Percentiles rank a stretch among this genome's conserved stretches.
These are phyloP conservation scores for Neomorphus geoffroyi DNA, from an alignment of 2,797 vertebrate species.

Conservation along the genomic window DNA sequence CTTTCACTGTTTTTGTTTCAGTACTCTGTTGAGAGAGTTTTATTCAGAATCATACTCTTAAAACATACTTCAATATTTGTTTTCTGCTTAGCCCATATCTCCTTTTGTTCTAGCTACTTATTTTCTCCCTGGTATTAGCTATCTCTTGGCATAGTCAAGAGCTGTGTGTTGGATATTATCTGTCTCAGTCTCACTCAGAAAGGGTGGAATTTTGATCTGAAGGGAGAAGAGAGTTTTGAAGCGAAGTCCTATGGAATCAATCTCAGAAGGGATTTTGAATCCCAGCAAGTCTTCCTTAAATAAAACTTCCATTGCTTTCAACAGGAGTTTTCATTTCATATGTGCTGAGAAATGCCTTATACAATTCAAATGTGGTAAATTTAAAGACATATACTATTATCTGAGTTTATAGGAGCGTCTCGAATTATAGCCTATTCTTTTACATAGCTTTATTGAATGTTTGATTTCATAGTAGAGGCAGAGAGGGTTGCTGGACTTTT, in stretches of 20 bases:
- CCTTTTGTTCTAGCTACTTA: neutral
- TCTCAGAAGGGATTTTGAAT: neutral
- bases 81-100: neutral
- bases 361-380: neutral
- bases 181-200: neutral
- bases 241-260: neutral
- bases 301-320: neutral
- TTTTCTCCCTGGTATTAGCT: neutral
- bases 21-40: neutral
- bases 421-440: neutral
- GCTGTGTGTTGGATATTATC: neutral
- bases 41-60: neutral
- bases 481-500: neutral
- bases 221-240: neutral
- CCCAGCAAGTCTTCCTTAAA: neutral
- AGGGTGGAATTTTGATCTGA: neutral
- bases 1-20: neutral
- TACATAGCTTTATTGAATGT: neutral
- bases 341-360: neutral
- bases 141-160: neutral
- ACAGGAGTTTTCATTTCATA: neutral
- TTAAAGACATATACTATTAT: neutral
- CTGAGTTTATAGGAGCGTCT: neutral
- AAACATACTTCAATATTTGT: neutral
- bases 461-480: neutral